Evolutionary conservation across 2,797 vertebrate genomes (phyloP), one percentile per base, ranked within the genome.

Genomic region (Pseudochaenichthys georgianus): DNA sequence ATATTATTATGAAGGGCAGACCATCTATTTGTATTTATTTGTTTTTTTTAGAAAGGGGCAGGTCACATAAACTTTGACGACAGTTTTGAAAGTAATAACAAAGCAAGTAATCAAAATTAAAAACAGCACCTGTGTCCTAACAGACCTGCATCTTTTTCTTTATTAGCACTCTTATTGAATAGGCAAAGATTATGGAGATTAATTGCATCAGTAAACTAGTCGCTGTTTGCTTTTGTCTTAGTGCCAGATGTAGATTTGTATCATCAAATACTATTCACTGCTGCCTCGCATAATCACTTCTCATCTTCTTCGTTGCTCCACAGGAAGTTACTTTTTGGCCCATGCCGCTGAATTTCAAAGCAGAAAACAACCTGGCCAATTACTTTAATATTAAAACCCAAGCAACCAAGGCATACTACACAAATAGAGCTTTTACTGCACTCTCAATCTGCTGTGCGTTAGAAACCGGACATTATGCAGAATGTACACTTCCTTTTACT

Each of bases 401-500:
- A 77, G 80, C 73, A 87, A 87, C 82, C 81, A 75, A 87, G 62
- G 41, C 82, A 64, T 34, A 73, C 61, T 53, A 45, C 59, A 51
- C 79, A 84, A 87, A 90, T 50, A 64, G 38, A 23, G 52, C 61
- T 78, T 54, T 46, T 85, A 80, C 72, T 46, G 67, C 77, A 42
- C 68, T 64, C 64, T 80, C 84, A 84, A 53, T 88, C 83, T 70
- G 61, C 88, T 81, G 76, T 72, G 87, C 88, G 92, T 87, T 78
- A 65, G 63, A 61, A 75, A 62, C 38, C 62, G 82, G 88, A 83
- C 88, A 82, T 88, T 85, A 84, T 92, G 94, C 93, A 83, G 87
- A 90, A 82, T 92, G 80, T 88, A 92, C 94, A 92, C 84, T 92
- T 93, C 82, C 75, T 85, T 74, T 90, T 70, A 64, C 78, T 88